Evolutionary conservation across 2,113 vertebrate genomes (phyloP).

Genomic region (Alethe diademata): DNA sequence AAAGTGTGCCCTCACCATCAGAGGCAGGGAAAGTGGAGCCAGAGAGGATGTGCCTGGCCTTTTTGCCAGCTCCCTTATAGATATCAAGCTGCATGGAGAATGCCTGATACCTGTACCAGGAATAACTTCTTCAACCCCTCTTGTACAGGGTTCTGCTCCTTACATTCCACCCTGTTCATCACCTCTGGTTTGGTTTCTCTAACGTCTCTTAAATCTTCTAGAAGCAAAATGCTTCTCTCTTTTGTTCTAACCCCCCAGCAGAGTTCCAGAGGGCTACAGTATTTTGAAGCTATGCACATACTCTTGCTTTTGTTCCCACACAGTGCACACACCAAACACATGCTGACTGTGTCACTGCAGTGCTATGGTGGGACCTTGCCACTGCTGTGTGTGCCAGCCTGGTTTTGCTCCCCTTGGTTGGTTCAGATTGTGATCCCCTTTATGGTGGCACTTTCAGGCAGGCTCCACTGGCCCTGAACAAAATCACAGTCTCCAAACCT

Average conservation of each 20-base stretch:
- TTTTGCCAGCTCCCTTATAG: neutral
- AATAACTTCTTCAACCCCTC: neutral
- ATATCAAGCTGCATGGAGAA: neutral
- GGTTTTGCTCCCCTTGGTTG: neutral
- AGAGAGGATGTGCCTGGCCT: neutral
- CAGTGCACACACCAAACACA: neutral
- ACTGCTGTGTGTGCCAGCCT: rapidly evolving
- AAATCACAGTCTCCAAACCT: neutral
- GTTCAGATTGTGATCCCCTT: neutral
- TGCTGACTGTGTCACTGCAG: neutral
- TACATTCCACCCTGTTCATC: rapidly evolving
- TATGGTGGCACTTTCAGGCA: neutral
- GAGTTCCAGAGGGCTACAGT: rapidly evolving
- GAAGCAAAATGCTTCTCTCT: neutral
- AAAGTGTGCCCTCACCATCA: neutral
- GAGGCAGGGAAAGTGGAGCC: neutral
- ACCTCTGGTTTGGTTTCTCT: neutral
- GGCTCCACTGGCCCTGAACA: neutral
- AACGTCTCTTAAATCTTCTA: neutral
- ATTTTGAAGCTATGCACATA: neutral
- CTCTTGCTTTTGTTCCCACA: neutral
- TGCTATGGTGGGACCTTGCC: neutral
- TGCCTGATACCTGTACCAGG: neutral
- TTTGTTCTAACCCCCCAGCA: neutral
- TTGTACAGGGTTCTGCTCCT: neutral